Base-by-base conservation (phyloP, 2,888 invertebrate species). In the Heteromyza rotundicornis region DNA sequence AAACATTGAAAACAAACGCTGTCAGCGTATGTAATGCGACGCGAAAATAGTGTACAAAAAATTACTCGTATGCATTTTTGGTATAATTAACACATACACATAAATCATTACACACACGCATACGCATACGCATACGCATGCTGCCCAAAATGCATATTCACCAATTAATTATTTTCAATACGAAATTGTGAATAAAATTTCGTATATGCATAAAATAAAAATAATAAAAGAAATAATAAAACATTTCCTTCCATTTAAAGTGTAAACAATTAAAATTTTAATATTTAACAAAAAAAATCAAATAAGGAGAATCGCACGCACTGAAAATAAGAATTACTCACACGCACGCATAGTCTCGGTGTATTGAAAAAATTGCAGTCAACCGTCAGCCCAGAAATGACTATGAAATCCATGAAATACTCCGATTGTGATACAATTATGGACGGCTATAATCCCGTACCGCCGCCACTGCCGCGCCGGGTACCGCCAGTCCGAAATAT, bases 361-460 rank as follows among this genome's bases (percentile, higher is more conserved):
- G 12, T 19, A 19, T 16, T 22, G 23, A 5, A 51, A 22, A 19
- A 19, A 22, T 49, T 20, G 20, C n/a, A 24, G 3, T 17, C 27
- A 22, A 53, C n/a, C 12, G 10, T 47, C 19, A 24, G 14, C 24
- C 12, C 12, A 71, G 80, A 75, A 73, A 84, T 84, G 84, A 84
- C 84, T 77, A 84, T 83, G 84, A 84, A 84, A 82, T 84, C 84
- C 74, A 84, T 84, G 72, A 84, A 84, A 78, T 84, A 84, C 75
- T 81, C 83, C 72, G 84, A 84, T 82, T 84, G 84, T 82, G 84
- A 84, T 80, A 83, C 83, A 70, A 84, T 84, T 75, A 84, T 84
- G 84, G 84, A 84, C 77, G 82, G 83, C 70, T 84, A 83, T 75
- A 84, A 84, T 79, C 83, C 83, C 57, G 83, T 84, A 68, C 84